A percentile compares a stretch with the other conserved stretches of the same genome.
phyloP scores from a whole-genome alignment of 2,888 invertebrate species.

The Agriopis marginaria region DNA sequence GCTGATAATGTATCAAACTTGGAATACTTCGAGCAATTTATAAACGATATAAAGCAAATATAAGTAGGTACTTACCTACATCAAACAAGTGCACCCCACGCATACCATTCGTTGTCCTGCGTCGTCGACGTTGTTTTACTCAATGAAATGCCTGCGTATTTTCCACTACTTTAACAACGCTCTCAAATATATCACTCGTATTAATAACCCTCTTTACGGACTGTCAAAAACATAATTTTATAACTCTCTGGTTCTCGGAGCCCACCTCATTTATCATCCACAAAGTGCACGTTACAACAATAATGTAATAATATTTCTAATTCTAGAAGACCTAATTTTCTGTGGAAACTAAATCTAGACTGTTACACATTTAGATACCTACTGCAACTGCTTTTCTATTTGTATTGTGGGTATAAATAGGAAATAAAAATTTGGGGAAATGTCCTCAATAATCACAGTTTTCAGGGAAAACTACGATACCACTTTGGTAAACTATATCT shows the following conservation, averaged over 20 bases:
- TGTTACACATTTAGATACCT: background rate
- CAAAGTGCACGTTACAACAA: slow-evolving; percentile 32
- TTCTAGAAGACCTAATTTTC: slow-evolving; percentile 41
- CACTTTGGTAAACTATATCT: background rate
- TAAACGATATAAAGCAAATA: background rate
- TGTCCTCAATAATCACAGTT: background rate
- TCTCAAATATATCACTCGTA: slow-evolving; percentile 27
- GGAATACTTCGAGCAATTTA: background rate
- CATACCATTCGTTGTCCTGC: background rate
- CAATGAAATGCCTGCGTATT: slow-evolving; percentile 30
- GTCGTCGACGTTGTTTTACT: slow-evolving; percentile 25
- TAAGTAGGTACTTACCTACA: slow-evolving; percentile 1
- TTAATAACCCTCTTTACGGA: slow-evolving; percentile 56
- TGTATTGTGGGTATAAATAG: background rate
- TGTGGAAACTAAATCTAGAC: slow-evolving; percentile 38
- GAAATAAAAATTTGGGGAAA: background rate
- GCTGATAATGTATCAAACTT: background rate
- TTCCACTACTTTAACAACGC: slow-evolving; percentile 16
- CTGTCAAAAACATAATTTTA: slow-evolving; percentile 58
- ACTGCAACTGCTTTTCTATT: background rate
- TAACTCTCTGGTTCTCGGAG: slow-evolving; percentile 41
- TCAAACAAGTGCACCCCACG: slow-evolving; percentile 21
- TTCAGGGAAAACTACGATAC: background rate
- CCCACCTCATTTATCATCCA: slow-evolving; percentile 31
- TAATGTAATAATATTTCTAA: slow-evolving; percentile 42